Evolutionary conservation across 2,797 vertebrate species (phyloP).

Genomic region (Menidia menidia): DNA sequence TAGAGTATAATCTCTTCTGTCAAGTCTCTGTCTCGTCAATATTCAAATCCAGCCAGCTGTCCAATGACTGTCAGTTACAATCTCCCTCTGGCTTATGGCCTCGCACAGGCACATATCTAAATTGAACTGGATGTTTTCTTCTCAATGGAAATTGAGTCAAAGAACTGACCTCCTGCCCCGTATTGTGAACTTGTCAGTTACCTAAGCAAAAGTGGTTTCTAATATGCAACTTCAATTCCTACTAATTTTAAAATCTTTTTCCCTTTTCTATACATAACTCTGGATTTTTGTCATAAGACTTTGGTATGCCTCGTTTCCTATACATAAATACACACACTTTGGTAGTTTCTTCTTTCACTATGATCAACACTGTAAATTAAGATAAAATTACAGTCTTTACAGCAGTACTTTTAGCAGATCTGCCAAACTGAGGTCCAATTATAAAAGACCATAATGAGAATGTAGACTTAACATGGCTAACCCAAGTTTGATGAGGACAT

Average conservation of each 20-base stretch:
- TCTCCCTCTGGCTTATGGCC: slow-evolving; percentile 76
- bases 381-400: slow-evolving; percentile 10
- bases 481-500: background rate
- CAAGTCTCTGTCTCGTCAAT: slow-evolving; percentile 84
- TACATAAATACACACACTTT: background rate
- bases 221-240: slow-evolving; percentile 46
- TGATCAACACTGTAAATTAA: background rate
- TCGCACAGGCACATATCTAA: slow-evolving; percentile 79
- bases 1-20: slow-evolving; percentile 84
- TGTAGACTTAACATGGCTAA: slow-evolving; percentile 3
- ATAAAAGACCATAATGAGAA: slow-evolving; percentile 59
- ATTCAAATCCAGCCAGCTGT: slow-evolving; percentile 82
- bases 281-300: background rate
- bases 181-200: slow-evolving; percentile 78
- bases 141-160: slow-evolving; percentile 79
- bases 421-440: slow-evolving; percentile 57
- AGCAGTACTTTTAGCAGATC: slow-evolving; percentile 14
- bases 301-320: background rate
- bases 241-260: slow-evolving; percentile 22
- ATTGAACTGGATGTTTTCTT: slow-evolving; percentile 83
- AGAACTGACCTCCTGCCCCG: slow-evolving; percentile 69
- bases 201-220: slow-evolving; percentile 56
- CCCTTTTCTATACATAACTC: slow-evolving; percentile 7
- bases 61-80: slow-evolving; percentile 84
- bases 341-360: background rate